A percentile compares a stretch with the other conserved stretches of the same genome.
phyloP scores from a whole-genome alignment of 1,140 invertebrate species.

The Triops longicaudatus region DNA sequence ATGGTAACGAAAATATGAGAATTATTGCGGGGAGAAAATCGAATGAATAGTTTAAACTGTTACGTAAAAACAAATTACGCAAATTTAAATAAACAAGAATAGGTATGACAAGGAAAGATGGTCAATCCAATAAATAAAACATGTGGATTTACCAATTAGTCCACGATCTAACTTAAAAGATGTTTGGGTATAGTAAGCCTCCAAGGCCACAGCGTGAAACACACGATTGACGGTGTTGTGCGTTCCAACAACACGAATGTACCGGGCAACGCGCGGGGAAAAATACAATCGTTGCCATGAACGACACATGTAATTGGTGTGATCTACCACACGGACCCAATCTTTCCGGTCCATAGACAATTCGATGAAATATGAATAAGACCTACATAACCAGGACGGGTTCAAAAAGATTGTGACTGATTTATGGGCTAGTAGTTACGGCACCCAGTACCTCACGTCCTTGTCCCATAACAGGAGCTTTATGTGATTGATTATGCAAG shows the following conservation, averaged over 20 bases:
- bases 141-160: slow-evolving; percentile 41
- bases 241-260: slow-evolving; percentile 83
- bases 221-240: slow-evolving; percentile 93
- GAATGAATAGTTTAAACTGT: too few species aligned
- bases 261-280: slow-evolving; percentile 71
- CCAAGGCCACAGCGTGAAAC: slow-evolving; percentile 86
- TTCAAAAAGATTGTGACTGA: slow-evolving; percentile 19
- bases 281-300: slow-evolving; percentile 97
- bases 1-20: too few species aligned
- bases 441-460: slow-evolving; percentile 59
- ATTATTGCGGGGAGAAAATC: too few species aligned
- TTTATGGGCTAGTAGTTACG: not conserved
- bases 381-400: slow-evolving; percentile 45
- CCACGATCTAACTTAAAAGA: slow-evolving; percentile 66
- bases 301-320: slow-evolving; percentile 81
- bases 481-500: slow-evolving; percentile 88
- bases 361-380: slow-evolving; percentile 94
- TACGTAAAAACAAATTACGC: too few species aligned
- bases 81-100: too few species aligned
- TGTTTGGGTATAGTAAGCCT: slow-evolving; percentile 73
- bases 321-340: slow-evolving; percentile 87
- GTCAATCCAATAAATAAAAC: too few species aligned
- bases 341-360: slow-evolving; percentile 92
- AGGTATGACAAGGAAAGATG: too few species aligned
- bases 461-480: slow-evolving; percentile 88